A percentile compares a stretch with the other conserved stretches of the same genome.
These are phyloP conservation scores for Scortum barcoo DNA, from an alignment of 2,113 vertebrate species.

Conservation along the genomic window DNA sequence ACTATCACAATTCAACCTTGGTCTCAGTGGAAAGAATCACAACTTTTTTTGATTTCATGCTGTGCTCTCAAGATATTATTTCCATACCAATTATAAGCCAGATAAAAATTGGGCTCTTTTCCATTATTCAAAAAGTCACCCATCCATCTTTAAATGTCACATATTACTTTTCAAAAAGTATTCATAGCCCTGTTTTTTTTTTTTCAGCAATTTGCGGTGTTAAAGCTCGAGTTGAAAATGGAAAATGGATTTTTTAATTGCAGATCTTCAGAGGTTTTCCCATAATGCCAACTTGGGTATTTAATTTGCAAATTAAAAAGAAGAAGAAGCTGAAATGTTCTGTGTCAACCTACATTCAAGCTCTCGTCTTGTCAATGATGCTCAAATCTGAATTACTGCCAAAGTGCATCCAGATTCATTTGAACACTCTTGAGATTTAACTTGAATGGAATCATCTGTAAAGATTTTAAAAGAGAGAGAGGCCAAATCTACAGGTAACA, in stretches of 20 bases:
- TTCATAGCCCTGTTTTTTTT: neutral
- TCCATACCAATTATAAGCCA: slow-evolving; percentile 20
- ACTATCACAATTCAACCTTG: slow-evolving; percentile 23
- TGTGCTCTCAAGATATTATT: slow-evolving; percentile 25
- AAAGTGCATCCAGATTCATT: neutral
- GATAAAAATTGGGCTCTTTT: slow-evolving; percentile 25
- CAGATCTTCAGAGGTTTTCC: slow-evolving; percentile 8
- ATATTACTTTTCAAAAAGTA: slow-evolving; percentile 10
- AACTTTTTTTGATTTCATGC: slow-evolving; percentile 34
- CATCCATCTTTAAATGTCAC: slow-evolving; percentile 51
- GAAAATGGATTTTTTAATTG: neutral
- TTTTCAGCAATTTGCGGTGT: neutral
- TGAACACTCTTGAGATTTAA: neutral
- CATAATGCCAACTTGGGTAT: slow-evolving; percentile 3
- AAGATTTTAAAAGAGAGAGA: neutral
- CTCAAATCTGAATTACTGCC: neutral
- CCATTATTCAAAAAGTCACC: slow-evolving; percentile 41
- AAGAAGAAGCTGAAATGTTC: neutral
- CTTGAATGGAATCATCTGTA: neutral
- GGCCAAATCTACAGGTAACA: neutral
- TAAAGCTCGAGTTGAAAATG: slow-evolving; percentile 3
- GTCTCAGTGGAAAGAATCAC: slow-evolving; percentile 4
- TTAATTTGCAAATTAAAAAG: slow-evolving; percentile 1
- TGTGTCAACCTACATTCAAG: neutral
- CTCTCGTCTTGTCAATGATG: neutral